These are phyloP conservation scores for Ailuropoda melanoleuca DNA, from an alignment of 2,113 vertebrate genomes.

Conservation along the genomic window DNA sequence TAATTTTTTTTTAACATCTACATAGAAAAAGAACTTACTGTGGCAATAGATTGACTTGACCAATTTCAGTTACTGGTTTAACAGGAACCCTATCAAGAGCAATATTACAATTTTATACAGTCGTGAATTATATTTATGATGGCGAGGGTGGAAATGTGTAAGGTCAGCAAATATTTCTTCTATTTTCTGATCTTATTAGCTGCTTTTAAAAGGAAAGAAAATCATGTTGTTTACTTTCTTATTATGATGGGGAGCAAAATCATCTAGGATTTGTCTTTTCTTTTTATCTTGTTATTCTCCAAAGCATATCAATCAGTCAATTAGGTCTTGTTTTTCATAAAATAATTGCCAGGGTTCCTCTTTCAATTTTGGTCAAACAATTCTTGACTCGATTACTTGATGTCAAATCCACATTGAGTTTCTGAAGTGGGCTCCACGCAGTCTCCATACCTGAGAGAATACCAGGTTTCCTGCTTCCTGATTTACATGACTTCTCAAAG, in stretches of 20 bases:
- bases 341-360: neutral
- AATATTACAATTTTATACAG: neutral
- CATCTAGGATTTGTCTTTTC: neutral
- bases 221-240: constrained; percentile 7
- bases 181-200: constrained; percentile 20
- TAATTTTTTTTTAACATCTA: neutral
- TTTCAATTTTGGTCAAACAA: constrained; percentile 26
- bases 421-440: neutral
- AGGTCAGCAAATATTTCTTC: neutral
- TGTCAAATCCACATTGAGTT: neutral
- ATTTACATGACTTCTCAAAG: constrained; percentile 53
- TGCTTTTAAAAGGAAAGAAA: constrained; percentile 43
- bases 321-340: constrained; percentile 22
- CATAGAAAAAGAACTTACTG: neutral
- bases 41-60: neutral
- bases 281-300: constrained; percentile 3
- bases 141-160: neutral
- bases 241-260: neutral
- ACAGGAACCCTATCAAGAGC: neutral
- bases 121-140: neutral
- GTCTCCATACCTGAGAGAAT: constrained; percentile 13
- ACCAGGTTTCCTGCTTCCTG: constrained; percentile 37
- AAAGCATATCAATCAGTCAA: neutral
- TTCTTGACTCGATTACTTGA: constrained; percentile 44
- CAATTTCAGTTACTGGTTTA: neutral